Evolutionary conservation across 2,113 vertebrate species (phyloP), one percentile per base, ranked within the genome.

Genomic region (Empidonax alnorum): DNA sequence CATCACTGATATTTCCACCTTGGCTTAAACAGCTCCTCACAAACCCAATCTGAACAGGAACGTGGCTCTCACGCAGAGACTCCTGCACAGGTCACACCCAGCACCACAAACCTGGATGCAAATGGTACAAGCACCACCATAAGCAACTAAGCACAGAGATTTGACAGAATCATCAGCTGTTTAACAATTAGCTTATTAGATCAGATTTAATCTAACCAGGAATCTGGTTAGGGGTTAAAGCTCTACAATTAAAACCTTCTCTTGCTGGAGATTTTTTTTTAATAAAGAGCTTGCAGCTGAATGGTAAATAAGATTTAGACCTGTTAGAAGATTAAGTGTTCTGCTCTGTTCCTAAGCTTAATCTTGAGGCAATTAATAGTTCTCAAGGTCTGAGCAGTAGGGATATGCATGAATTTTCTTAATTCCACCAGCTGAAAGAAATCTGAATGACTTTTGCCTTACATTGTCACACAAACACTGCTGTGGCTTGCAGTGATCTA

Each of bases 261-360:
- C 53, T 68, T 73, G 61, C 8, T 49, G 41, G 41, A 78, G 52
- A 44, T 20, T 74, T 84, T 67, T 76, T 90, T 78, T 74, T 46
- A 62, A 87, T 80, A 67, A 93, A 79, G 84, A 78, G 77, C 71
- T 91, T 94, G 89, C 73, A 94, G 53, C 44, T 75, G 89, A 89
- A 89, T 72, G 49, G 67, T 84, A 95, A 94, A 95, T 89, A 95
- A 96, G 93, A 59, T 76, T 95, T 82, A 96, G 91, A 84, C 62
- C 81, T 93, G 69, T 89, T 95, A 95, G 84, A 87, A 96, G 93
- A 94, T 96, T 89, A 96, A 96, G 66, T 92, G 80, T 96, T 91
- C 91, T 95, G 67, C 81, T 94, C 96, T 66, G 74, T 89, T 96
- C 74, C 93, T 91, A 93, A 94, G 75, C 67, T 76, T 90, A 79